Evolutionary conservation across 2,888 invertebrate species (phyloP), one percentile per base, ranked within the genome.

Genomic region (Tubulanus polymorphus): DNA sequence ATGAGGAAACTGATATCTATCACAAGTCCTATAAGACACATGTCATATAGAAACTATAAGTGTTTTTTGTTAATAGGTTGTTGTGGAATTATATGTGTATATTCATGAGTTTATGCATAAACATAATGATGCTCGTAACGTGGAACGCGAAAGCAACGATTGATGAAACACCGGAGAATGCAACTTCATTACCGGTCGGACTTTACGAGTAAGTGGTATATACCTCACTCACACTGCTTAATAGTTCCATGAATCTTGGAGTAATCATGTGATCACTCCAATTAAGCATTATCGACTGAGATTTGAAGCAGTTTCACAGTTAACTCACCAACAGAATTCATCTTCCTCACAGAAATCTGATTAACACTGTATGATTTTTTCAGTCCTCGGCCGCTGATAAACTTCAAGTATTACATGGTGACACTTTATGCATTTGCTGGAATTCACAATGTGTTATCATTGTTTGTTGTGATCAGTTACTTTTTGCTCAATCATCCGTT

Each of bases 401-500:
- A 50, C 5, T 37, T 63, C 53, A 50, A 62, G 37, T 54, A 63
- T 45, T 67, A 67, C 50, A 53, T 58, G 26, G 37, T 59, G 23
- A 55, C 67, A 35, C 62, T 70, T n/a, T 66, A 63, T 47, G 53
- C 57, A 1, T 55, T 69, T 10, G 68, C 69, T 3, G 61, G 64
- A 10, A 57, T 60, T 3, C 69, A 69, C 56, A 65, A 63, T 50
- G 53, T 70, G 48, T 63, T 69, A 51, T 65, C 66, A 2, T 51
- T 66, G n/a, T 58, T 70, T 32, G 65, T 69, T 8, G 53, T 67
- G n/a, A 32, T 64, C 15, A 70, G 67, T 15, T 69, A 61, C 56
- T 65, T 70, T 54, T 53, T 69, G 23, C 65, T 67, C 26, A 70
- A 69, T 54, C 63, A 67, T 48, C 66, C 66, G 15, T 59, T 61